These are phyloP conservation scores for Holothuria scabra DNA, from an alignment of 53 echinoderm and acorn worm genomes.

Conservation along the genomic window DNA sequence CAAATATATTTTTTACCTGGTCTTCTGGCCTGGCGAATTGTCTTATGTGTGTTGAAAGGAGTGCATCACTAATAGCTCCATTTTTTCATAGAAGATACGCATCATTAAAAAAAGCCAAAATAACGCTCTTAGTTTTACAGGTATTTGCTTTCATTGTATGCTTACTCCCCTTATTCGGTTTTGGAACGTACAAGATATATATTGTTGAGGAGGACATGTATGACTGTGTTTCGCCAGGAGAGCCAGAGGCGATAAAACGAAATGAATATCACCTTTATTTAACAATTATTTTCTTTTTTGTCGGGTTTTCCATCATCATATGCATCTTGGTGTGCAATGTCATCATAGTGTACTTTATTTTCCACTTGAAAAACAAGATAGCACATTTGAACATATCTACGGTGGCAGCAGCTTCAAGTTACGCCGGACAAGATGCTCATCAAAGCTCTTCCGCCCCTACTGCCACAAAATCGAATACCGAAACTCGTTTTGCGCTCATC, in stretches of 20 bases:
- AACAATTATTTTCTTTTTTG: conserved; percentile 10
- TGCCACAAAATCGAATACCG: conserved; percentile 3
- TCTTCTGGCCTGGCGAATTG: conserved; percentile 17
- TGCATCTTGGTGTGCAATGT: conserved; percentile 12
- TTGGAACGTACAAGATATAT: not conserved
- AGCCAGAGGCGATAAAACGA: not conserved
- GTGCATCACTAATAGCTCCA: conserved; percentile 12
- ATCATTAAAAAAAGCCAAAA: conserved; percentile 1
- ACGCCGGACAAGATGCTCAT: too few relatives aligned
- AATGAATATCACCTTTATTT: conserved; percentile 20
- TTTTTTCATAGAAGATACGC: conserved; percentile 13
- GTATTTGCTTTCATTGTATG: not conserved
- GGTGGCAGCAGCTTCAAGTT: not conserved
- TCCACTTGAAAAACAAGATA: conserved; percentile 26
- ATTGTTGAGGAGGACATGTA: not conserved
- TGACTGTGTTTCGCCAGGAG: conserved; percentile 33
- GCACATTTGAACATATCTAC: conserved; percentile 16
- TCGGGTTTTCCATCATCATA: conserved; percentile 18
- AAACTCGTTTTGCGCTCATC: conserved; percentile 59
- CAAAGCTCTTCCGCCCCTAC: too few relatives aligned
- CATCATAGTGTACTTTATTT: conserved; percentile 34
- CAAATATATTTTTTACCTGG: conserved; percentile 33
- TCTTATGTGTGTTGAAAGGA: conserved; percentile 32
- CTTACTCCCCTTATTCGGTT: conserved; percentile 19
- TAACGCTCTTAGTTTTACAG: not conserved